phyloP scores from a whole-genome alignment of 2,113 vertebrate species.

The Cynocephalus volans region DNA sequence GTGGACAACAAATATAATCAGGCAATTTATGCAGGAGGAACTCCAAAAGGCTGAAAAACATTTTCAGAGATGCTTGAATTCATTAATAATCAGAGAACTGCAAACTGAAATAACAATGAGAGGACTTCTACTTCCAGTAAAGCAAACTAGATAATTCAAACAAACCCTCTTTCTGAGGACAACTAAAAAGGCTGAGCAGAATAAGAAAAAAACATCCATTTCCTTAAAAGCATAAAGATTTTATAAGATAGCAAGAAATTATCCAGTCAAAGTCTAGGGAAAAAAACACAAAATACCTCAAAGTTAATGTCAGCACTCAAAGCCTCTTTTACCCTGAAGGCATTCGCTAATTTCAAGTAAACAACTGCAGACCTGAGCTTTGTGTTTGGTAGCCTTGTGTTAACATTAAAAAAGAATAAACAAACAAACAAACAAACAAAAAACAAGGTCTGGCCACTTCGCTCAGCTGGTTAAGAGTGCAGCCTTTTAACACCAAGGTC shows the following conservation, averaged over 20 bases:
- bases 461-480: no score
- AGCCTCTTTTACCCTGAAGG: not conserved
- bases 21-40: not conserved
- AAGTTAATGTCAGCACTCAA: not conserved
- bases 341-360: not conserved
- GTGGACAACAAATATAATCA: not conserved
- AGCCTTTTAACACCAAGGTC: no score
- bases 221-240: not conserved
- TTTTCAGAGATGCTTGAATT: not conserved
- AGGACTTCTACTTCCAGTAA: not conserved
- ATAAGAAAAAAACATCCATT: not conserved
- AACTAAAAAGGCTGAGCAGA: not conserved
- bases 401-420: no score
- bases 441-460: no score
- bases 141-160: not conserved
- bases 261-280: not conserved
- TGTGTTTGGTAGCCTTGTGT: not conserved
- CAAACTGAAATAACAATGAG: not conserved
- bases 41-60: not conserved
- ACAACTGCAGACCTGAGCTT: not conserved
- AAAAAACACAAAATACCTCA: not conserved
- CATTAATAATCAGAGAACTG: not conserved
- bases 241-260: not conserved
- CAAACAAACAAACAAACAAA: no score
- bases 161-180: not conserved